These are phyloP conservation scores for Andrena cerasifolii DNA, from an alignment of 1,140 invertebrate genomes.

Conservation along the genomic window DNA sequence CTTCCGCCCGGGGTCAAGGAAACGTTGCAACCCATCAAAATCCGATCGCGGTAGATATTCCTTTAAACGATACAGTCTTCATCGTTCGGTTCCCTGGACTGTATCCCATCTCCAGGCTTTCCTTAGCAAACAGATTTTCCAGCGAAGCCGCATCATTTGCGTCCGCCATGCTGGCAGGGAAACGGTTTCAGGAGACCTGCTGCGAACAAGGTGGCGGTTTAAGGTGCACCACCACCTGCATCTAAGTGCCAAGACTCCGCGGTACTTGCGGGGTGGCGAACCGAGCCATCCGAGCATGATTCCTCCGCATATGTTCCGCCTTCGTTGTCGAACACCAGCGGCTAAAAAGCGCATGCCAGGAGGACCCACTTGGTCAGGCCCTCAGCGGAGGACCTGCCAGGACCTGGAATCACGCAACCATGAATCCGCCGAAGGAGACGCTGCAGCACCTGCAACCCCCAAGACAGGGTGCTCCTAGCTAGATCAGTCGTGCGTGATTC, in stretches of 20 bases:
- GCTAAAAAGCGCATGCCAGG: constrained; percentile 58
- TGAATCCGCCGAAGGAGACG: constrained; percentile 76
- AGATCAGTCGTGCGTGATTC: constrained; percentile 68
- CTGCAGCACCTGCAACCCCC: constrained; percentile 80
- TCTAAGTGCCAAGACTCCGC: constrained; percentile 50
- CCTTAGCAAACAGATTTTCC: constrained; percentile 18
- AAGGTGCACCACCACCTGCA: constrained; percentile 77
- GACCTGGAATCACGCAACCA: constrained; percentile 77
- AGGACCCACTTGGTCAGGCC: constrained; percentile 44
- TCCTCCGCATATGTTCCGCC: constrained; percentile 76
- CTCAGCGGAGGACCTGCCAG: constrained; percentile 67
- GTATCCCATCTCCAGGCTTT: constrained; percentile 1
- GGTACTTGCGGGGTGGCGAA: constrained; percentile 76
- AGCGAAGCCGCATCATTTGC: not conserved
- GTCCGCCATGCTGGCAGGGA: not conserved
- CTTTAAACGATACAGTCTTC: not conserved
- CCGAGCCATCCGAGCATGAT: constrained; percentile 73
- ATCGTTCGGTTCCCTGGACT: too few relatives aligned
- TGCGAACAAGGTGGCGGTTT: constrained; percentile 58
- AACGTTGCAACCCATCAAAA: constrained; percentile 31
- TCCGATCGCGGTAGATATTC: not conserved
- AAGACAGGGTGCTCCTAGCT: constrained; percentile 69
- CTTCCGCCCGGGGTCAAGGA: constrained; percentile 33
- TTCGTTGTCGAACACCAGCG: constrained; percentile 49
- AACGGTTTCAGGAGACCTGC: constrained; percentile 55